Base-by-base conservation (phyloP, 2,888 invertebrate species). In the Hydropsyche betteni region DNA sequence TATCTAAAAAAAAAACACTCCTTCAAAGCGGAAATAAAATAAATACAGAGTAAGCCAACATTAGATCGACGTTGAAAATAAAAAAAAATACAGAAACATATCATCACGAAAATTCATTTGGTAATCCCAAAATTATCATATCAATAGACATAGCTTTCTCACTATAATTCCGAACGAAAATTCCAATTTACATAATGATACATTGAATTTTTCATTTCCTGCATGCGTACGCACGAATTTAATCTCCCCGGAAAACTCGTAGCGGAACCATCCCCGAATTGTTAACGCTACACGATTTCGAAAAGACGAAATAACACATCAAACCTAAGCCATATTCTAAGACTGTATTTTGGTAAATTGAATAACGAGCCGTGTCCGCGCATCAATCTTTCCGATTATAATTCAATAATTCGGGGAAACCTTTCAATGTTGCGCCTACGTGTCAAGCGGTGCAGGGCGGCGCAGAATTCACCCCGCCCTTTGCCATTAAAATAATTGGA, bases 401-500 rank as follows among this genome's bases (percentile, higher is more conserved):
- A 33, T 64, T 34, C 58, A 16, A 58, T 58, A 58, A 58, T 58
- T 58, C 58, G 58, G 8, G 16, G 16, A 44, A 44, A 44, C 16
- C 16, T 61, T 61, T 61, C 16, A 61, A 61, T 64, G 34, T 64
- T 36, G 8, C 33, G 34, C n/a, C 12, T 34, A 36, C 53, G 33
- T 36, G 52, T 55, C 52, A 34, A 64, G 24, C 64, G 68, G n/a
- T 68, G 68, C 50, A 36, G 44, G 55, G 55, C 14, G 44, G 36
- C 44, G 6, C 58, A n/a, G 36, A n/a, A 38, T 0, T 5, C 38
- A 51, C 10, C 51, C 72, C 72, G 38, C 78, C 76, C 74, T 53
- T 38, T 4, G 24, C 78, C 76, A 74, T 76, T 74, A 78, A 74
- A 74, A 74, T 76, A 74, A 76, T 76, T 78, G 77, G 71, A 74